phyloP scores from a whole-genome alignment of 2,888 invertebrate genomes.

The Yponomeuta evonymella region DNA sequence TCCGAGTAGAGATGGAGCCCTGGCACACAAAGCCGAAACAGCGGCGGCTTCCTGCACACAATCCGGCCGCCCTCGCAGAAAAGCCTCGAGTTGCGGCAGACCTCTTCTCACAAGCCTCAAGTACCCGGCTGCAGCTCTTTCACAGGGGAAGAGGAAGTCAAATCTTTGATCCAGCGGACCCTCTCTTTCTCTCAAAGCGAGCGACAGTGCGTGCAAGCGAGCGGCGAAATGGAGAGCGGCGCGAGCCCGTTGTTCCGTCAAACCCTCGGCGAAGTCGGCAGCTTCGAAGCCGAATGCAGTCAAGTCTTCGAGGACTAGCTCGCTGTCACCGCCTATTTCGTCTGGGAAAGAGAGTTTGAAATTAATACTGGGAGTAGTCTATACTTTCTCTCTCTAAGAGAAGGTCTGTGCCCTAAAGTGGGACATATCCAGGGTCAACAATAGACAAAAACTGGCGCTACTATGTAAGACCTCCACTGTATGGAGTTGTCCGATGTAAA shows the following conservation, averaged over 20 bases:
- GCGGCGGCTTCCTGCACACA: conserved; percentile 78
- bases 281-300: conserved; percentile 79
- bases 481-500: too few species aligned
- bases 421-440: too few species aligned
- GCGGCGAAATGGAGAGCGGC: conserved; percentile 84
- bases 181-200: conserved; percentile 70
- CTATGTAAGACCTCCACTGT: too few species aligned
- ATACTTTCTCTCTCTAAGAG: too few species aligned
- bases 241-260: conserved; percentile 78
- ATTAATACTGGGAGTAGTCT: background rate
- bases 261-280: conserved; percentile 81
- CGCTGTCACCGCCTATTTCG: conserved; percentile 68
- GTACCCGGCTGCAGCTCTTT: conserved; percentile 86
- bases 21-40: conserved; percentile 79
- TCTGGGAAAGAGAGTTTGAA: conserved; percentile 38
- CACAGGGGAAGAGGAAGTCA: conserved; percentile 85
- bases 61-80: conserved; percentile 80
- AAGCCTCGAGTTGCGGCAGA: conserved; percentile 83
- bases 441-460: too few species aligned
- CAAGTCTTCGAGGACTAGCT: conserved; percentile 86
- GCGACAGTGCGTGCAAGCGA: conserved; percentile 82
- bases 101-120: conserved; percentile 86
- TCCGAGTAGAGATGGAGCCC: conserved; percentile 83
- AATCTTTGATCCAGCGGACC: conserved; percentile 66
- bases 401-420: too few species aligned